Evolutionary conservation across 2,797 vertebrate species (phyloP), one percentile per base, ranked within the genome.

Genomic region (Myripristis jacobus): DNA sequence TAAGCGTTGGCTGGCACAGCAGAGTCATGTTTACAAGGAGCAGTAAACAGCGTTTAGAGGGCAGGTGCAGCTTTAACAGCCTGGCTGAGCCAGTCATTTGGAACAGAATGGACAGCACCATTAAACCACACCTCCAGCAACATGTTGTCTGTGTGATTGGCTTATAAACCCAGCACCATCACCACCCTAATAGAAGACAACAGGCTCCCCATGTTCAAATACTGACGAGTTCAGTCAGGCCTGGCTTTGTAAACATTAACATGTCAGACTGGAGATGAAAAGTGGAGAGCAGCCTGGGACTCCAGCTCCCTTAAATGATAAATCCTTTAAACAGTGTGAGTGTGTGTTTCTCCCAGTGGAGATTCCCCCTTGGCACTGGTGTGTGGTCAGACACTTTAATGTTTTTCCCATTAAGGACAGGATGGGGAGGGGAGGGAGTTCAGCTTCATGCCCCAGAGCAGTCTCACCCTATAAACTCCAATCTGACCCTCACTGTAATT

Each of bases 11-110:
- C n/a, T n/a, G n/a, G n/a, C n/a, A 61, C 43, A 27, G 38, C 44
- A 8, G 2, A 59, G 16, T 52, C 47, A 77, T 62, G 46, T 29
- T 54, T 67, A 29, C 56, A 64, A 38, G 24, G 19, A 27, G 12
- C 1, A 27, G 6, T 67, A 70, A 70, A 67, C 63, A 46, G 0
- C n/a, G 47, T 62, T 67, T 74, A 46, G 12, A 57, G 66, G 54
- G 48, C 55, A 75, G 66, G n/a, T 77, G 70, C 22, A 21, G 50
- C 4, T 65, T 65, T 69, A 66, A 54, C 31, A 43, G 43, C 34
- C 31, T 21, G 48, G 6, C 38, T 53, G 25, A 66, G 51, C 11
- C 50, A 54, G 15, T 75, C 41, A 53, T 77, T 73, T 68, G 12
- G 54, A 58, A 8, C 60, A 59, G 9, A 70, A 66, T 25, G 36